These are phyloP conservation scores for Pseudorhiza aurosa DNA, from an alignment of 30 jellyfish, hydroid and myxozoan species.

Conservation along the genomic window DNA sequence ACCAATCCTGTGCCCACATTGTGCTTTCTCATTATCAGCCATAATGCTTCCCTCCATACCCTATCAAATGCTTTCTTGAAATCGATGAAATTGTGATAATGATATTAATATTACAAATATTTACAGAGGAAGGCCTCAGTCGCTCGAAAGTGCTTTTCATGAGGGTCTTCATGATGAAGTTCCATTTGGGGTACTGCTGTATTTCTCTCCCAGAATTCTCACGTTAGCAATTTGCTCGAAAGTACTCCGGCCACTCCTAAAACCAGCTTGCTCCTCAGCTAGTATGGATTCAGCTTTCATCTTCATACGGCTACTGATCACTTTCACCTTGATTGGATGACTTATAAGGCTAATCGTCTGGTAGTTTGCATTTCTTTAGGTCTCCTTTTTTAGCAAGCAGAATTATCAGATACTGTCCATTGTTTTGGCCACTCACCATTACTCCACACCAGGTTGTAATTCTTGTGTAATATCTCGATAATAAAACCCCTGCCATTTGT, in stretches of 20 bases:
- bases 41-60: too few species aligned
- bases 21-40: slow-evolving; percentile 44
- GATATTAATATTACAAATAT: too few species aligned
- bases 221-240: slow-evolving; percentile 29
- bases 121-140: too few species aligned
- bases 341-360: too few species aligned
- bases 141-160: too few species aligned
- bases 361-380: slow-evolving; percentile 33
- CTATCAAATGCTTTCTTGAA: too few species aligned
- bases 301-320: slow-evolving; percentile 55
- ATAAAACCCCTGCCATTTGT: slow-evolving; percentile 20
- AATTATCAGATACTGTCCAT: slow-evolving; percentile 50
- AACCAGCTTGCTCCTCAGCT: slow-evolving; percentile 71
- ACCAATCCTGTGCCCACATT: slow-evolving; percentile 45
- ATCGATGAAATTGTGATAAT: too few species aligned
- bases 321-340: slow-evolving; percentile 55
- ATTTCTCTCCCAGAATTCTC: slow-evolving; percentile 45
- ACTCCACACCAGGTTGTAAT: slow-evolving; percentile 39
- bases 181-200: slow-evolving; percentile 54
- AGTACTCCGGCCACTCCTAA: slow-evolving; percentile 68
- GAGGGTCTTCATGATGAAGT: slow-evolving; percentile 18
- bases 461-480: slow-evolving; percentile 29
- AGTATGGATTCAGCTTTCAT: slow-evolving; percentile 37
- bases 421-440: slow-evolving; percentile 50
- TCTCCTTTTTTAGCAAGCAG: slow-evolving; percentile 61